Percentiles rank a stretch among this genome's conserved stretches.
phyloP scores from a whole-genome alignment of 2,797 vertebrate species.

The Thamnophis elegans region DNA sequence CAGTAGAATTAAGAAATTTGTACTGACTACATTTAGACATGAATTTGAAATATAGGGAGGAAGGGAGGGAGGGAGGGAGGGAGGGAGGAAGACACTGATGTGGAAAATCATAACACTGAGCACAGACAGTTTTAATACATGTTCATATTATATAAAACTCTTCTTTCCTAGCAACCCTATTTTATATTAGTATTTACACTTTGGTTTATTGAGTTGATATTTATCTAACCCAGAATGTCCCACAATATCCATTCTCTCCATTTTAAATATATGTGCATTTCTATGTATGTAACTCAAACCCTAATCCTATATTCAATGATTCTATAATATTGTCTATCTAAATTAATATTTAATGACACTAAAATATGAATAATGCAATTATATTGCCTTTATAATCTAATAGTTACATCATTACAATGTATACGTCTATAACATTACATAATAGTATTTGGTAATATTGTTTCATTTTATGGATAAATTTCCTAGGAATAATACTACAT shows the following conservation, averaged over 20 bases:
- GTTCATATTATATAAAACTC: background rate
- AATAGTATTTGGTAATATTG: background rate
- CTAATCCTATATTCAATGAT: background rate
- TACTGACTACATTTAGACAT: background rate
- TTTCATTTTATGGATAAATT: background rate
- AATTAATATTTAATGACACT: background rate
- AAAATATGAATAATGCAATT: background rate
- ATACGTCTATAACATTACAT: background rate
- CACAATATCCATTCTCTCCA: background rate
- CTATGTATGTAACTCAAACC: background rate
- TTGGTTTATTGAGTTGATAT: background rate
- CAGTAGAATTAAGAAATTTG: background rate
- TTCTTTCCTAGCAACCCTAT: background rate
- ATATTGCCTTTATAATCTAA: background rate
- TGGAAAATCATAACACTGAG: background rate
- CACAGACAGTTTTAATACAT: background rate
- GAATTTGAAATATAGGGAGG: background rate
- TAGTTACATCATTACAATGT: background rate
- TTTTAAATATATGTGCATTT: background rate
- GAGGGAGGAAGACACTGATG: background rate
- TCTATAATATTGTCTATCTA: background rate
- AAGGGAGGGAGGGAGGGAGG: too few relatives aligned
- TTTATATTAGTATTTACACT: background rate
- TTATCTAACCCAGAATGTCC: background rate
- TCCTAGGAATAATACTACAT: background rate